Conservation (phyloP, 1,140 invertebrate genomes). For the Chymomyza costata region DNA sequence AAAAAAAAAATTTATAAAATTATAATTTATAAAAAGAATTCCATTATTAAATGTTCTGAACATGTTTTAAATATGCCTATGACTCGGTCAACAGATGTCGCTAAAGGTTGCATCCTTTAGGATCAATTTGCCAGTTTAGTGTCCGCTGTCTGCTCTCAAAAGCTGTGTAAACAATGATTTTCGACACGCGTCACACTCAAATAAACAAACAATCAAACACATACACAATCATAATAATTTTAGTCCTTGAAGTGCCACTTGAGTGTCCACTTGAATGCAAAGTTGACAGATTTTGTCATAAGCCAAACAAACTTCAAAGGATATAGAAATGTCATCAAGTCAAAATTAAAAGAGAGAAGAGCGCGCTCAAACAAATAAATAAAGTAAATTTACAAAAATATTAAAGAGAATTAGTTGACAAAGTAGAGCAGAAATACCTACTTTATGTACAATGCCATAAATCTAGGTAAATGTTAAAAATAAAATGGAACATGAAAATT, state of each 20-base stretch:
- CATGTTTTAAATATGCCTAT: too few relatives aligned
- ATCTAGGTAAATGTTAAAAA: conserved; percentile 15
- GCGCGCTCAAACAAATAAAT: conserved; percentile 69
- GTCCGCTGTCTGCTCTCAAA: conserved; percentile 22
- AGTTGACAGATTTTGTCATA: conserved; percentile 60
- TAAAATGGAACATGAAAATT: background rate
- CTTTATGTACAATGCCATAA: background rate
- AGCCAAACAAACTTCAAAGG: conserved; percentile 35
- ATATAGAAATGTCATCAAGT: conserved; percentile 47
- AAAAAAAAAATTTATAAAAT: too few relatives aligned
- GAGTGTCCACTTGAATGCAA: conserved; percentile 34
- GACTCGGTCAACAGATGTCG: too few relatives aligned
- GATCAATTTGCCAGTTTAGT: too few relatives aligned
- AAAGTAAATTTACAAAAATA: conserved; percentile 62
- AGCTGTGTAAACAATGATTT: conserved; percentile 57
- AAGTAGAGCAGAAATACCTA: too few relatives aligned
- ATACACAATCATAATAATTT: too few relatives aligned
- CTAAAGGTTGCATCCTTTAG: too few relatives aligned
- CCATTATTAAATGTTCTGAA: too few relatives aligned
- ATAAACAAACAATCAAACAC: conserved; percentile 24
- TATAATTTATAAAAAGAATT: too few relatives aligned
- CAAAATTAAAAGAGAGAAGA: too few relatives aligned
- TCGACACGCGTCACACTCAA: conserved; percentile 42
- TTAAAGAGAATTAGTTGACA: conserved; percentile 51
- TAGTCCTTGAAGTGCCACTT: conserved; percentile 43